phyloP scores from a whole-genome alignment of 2,797 vertebrate species.

The Myotis myotis region DNA sequence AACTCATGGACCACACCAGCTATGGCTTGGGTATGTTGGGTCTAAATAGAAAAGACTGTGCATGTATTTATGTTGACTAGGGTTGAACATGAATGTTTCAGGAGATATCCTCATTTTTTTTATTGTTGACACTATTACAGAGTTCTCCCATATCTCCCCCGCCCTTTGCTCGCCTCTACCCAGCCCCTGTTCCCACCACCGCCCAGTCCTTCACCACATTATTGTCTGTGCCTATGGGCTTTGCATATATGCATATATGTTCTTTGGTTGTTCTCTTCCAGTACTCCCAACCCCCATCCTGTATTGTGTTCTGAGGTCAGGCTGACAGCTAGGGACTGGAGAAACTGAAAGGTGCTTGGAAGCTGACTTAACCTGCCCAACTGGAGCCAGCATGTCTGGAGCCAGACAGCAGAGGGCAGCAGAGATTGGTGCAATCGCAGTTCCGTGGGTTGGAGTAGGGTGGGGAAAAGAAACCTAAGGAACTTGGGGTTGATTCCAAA shows the following conservation, averaged over 20 bases:
- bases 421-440: slow-evolving; percentile 58
- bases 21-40: neutral
- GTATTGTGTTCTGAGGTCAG: neutral
- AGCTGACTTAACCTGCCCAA: neutral
- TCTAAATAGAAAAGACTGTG: neutral
- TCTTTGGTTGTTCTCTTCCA: neutral
- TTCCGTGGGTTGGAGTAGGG: neutral
- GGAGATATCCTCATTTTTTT: neutral
- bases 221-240: neutral
- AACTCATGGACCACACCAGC: neutral
- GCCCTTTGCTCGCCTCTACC: neutral
- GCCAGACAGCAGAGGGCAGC: slow-evolving; percentile 74
- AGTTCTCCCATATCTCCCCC: neutral
- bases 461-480: slow-evolving; percentile 31
- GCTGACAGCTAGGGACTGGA: neutral
- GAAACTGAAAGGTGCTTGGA: neutral
- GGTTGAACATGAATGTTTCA: neutral
- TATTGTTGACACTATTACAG: neutral
- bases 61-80: neutral
- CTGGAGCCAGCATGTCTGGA: slow-evolving; percentile 37
- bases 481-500: neutral
- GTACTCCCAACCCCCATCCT: neutral
- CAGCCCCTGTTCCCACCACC: neutral
- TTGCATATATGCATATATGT: neutral
- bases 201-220: neutral